Conservation (phyloP, 2,888 invertebrate species). For the Cerastis rubricosa region DNA sequence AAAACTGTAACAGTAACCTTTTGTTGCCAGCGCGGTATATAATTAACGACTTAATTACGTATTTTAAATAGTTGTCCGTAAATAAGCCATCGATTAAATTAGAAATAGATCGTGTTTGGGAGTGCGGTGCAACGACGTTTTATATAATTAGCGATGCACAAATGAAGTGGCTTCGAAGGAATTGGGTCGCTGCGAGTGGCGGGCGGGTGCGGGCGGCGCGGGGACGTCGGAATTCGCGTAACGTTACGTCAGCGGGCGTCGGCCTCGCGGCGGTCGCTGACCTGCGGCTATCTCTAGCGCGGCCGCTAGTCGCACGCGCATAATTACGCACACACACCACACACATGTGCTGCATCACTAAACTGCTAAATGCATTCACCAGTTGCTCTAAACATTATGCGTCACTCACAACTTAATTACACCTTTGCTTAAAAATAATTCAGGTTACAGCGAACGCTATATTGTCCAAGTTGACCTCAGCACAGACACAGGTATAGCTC, state of each 20-base stretch:
- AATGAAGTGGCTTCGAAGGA: constrained; percentile 89
- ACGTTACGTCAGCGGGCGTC: constrained; percentile 90
- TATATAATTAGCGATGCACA: constrained; percentile 89
- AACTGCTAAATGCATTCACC: constrained; percentile 59
- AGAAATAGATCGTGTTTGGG: constrained; percentile 86
- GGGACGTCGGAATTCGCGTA: constrained; percentile 88
- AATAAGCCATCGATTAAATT: constrained; percentile 78
- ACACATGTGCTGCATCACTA: constrained; percentile 63
- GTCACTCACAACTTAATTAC: constrained; percentile 37
- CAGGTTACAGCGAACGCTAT: neutral
- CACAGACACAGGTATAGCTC: neutral
- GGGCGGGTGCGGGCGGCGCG: constrained; percentile 71
- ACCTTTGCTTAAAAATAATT: constrained; percentile 22
- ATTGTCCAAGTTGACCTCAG: constrained; percentile 4
- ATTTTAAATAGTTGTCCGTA: constrained; percentile 67
- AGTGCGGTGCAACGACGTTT: constrained; percentile 82
- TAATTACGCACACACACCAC: constrained; percentile 73
- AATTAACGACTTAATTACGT: constrained; percentile 46
- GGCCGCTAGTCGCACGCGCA: constrained; percentile 84
- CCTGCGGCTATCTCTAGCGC: constrained; percentile 88
- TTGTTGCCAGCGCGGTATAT: constrained; percentile 18
- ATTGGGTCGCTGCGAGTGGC: constrained; percentile 86
- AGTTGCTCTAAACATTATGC: constrained; percentile 39
- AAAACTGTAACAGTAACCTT: constrained; percentile 28
- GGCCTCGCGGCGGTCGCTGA: constrained; percentile 89